Percentiles rank a stretch among this genome's conserved stretches.
Evolutionary conservation across 64 coral and sea anemone genomes (phyloP).

Genomic region (Acropora yongei): DNA sequence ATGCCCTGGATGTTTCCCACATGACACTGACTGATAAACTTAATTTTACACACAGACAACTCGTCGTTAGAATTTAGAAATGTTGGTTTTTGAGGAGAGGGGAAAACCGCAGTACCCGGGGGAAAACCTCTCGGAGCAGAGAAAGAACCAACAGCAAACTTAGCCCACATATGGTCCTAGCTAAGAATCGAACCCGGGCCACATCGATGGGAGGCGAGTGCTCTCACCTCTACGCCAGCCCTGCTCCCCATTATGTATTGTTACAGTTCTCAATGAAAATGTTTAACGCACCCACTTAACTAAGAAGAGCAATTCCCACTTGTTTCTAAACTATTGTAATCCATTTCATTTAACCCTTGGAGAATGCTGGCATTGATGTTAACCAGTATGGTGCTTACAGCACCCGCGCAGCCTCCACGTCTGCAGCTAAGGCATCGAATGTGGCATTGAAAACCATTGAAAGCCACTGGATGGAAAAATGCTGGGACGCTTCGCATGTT

Average conservation of each 20-base stretch:
- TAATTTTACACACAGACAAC: slow-evolving; percentile 31
- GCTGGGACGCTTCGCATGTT: slow-evolving; percentile 40
- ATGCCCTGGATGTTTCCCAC: slow-evolving; percentile 26
- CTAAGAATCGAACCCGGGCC: no score
- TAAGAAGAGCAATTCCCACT: background rate
- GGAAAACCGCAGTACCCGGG: no score
- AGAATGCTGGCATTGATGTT: background rate
- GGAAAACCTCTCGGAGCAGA: no score
- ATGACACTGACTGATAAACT: slow-evolving; percentile 24
- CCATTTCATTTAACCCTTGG: background rate
- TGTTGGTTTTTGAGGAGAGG: no score
- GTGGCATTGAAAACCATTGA: background rate
- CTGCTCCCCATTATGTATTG: slow-evolving; percentile 18
- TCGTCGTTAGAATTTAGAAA: background rate
- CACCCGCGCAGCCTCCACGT: slow-evolving; percentile 39
- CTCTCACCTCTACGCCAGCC: no score
- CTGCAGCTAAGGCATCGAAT: slow-evolving; percentile 30
- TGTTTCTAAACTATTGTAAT: slow-evolving; percentile 26
- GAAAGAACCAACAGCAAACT: no score
- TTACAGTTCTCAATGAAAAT: slow-evolving; percentile 19
- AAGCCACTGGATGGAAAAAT: background rate
- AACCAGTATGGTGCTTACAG: slow-evolving; percentile 21
- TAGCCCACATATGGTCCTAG: no score
- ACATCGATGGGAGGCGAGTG: no score
- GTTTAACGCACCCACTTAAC: background rate